A percentile compares a stretch with the other conserved stretches of the same genome.
These are phyloP conservation scores for Oscheius sp. DNA, from an alignment of 2,888 invertebrate species.

Conservation along the genomic window DNA sequence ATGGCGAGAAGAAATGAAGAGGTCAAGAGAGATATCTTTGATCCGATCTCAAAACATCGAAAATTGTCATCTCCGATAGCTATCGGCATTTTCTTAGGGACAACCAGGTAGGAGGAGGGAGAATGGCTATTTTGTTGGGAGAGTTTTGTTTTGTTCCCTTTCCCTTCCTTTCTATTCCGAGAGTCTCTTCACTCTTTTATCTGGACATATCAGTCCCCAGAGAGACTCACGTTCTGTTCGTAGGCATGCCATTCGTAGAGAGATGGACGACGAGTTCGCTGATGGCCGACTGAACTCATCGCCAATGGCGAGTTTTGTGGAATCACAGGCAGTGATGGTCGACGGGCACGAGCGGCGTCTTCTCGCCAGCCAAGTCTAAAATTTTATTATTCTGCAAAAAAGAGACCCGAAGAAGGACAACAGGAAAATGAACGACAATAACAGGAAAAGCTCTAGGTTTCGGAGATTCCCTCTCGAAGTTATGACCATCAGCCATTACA, in stretches of 20 bases:
- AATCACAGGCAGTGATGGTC: constrained; percentile 50
- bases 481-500: no score
- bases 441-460: neutral
- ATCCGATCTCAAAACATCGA: neutral
- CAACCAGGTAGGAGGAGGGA: no score
- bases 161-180: no score
- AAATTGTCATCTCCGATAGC: neutral
- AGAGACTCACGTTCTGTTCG: constrained; percentile 11
- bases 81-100: no score
- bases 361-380: constrained; percentile 22
- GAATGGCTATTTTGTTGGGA: no score
- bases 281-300: constrained; percentile 51
- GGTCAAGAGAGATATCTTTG: neutral
- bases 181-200: no score
- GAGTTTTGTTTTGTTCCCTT: no score
- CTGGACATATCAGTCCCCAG: neutral
- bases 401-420: neutral
- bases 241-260: constrained; percentile 25
- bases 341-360: constrained; percentile 25
- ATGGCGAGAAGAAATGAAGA: neutral
- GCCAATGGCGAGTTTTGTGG: constrained; percentile 41
- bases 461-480: no score
- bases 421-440: neutral
- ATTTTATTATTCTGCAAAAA: neutral
- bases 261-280: constrained; percentile 39